Evolutionary conservation across 2,888 invertebrate species (phyloP), one percentile per base, ranked within the genome.

Genomic region (Gibbula magus): DNA sequence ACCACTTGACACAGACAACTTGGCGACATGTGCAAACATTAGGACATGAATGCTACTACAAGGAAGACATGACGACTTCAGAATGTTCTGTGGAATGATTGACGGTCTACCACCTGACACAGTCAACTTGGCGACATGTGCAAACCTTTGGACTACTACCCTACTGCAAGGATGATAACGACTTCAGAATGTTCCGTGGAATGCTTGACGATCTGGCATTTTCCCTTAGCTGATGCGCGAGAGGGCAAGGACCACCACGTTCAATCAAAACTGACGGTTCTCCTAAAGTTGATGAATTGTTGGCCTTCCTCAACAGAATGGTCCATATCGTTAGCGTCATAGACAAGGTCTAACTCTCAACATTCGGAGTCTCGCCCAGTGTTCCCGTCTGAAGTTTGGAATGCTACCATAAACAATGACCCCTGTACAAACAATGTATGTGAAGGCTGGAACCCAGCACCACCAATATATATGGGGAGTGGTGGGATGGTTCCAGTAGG

Each of bases 121-220:
- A 35, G 35, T 35, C 35, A 35, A 35, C 35, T 7, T 35, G 35
- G 35, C 35, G 35, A 35, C 35, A 35, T 35, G 35, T 35, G 3
- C 35, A 35, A 7, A 35, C 35, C 35, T 7, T 73, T 2, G 73
- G 1, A 35, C 78, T 78, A 5, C 29, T 22, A 52, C 70, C 52
- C 16, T 18, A 52, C 20, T 70, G 51, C 73, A 52, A 52, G 39
- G 52, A 78, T 5, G 35, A 32, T 54, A 3, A 61, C 13, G 35
- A 35, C 3, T 7, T 35, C 35, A 3, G 35, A 35, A 3, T 35
- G 7, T 35, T 35, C 35, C 7, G 35, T 32, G 70, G 73, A 2
- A 25, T 52, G 54, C 20, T 52, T n/a, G 67, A 77, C 20, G 66
- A 10, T 32, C 13, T 73, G 7, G 70, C 54, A 70, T 78, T 78